phyloP scores from a whole-genome alignment of 2,888 invertebrate species.

The Torymus texanus region DNA sequence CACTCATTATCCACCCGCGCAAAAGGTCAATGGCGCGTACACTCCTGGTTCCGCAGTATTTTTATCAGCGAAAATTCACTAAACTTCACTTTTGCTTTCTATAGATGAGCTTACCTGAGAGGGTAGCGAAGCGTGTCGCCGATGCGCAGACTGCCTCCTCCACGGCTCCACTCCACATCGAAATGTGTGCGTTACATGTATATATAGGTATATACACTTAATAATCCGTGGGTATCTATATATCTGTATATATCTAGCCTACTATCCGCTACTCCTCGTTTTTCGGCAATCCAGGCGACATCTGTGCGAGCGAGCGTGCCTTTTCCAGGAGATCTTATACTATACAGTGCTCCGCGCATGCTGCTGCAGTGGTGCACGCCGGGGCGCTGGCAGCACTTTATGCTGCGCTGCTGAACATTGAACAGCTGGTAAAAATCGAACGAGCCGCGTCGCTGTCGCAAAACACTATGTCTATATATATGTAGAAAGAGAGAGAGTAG shows the following conservation, averaged over 20 bases:
- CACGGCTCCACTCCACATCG: too few species aligned
- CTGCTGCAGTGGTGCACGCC: too few species aligned
- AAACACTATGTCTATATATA: too few species aligned
- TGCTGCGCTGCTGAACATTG: too few species aligned
- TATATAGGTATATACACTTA: background rate
- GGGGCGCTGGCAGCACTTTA: too few species aligned
- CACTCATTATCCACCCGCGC: background rate
- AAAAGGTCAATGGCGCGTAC: constrained; percentile 49
- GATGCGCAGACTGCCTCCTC: too few species aligned
- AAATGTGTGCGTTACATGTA: too few species aligned
- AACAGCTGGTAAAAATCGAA: too few species aligned
- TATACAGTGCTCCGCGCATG: too few species aligned
- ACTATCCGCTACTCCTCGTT: constrained; percentile 1
- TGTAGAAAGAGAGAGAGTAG: background rate
- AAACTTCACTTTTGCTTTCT: background rate
- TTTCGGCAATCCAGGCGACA: constrained; percentile 47
- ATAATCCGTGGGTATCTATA: constrained; percentile 24
- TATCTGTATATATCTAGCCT: background rate
- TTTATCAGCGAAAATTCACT: background rate
- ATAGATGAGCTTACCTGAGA: too few species aligned
- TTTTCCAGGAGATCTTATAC: constrained; percentile 28
- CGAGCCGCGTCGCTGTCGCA: too few species aligned
- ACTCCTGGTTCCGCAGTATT: background rate
- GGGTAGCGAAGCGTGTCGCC: too few species aligned
- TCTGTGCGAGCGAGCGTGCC: constrained; percentile 34